These are phyloP conservation scores for Oreohelix idahoensis DNA, from an alignment of 1,140 invertebrate genomes.

Conservation along the genomic window DNA sequence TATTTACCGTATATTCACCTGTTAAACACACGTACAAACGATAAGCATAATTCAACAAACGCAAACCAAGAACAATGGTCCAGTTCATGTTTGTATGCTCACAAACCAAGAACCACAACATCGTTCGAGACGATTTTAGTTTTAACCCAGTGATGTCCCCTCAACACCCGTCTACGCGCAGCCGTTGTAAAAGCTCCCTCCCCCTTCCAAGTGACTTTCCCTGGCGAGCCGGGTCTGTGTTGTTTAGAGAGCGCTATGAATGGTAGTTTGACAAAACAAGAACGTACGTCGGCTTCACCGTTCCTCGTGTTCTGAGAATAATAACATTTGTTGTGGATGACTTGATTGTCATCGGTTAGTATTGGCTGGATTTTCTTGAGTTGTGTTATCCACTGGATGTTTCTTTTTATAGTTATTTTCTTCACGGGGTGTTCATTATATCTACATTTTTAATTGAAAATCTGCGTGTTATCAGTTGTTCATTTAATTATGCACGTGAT, in stretches of 20 bases:
- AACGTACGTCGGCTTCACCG: neutral
- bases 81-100: no score
- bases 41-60: no score
- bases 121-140: neutral
- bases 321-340: neutral
- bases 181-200: neutral
- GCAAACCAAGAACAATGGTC: no score
- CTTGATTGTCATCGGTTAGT: neutral
- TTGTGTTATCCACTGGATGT: neutral
- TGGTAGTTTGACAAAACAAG: conserved; percentile 9
- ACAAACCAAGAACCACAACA: neutral
- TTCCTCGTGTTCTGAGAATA: neutral
- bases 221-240: conserved; percentile 9
- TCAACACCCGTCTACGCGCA: neutral
- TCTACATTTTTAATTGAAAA: no score
- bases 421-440: no score
- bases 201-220: neutral
- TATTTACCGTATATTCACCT: no score
- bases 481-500: no score
- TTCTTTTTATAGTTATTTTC: no score
- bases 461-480: no score
- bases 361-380: neutral
- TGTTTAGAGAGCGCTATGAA: neutral
- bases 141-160: neutral
- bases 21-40: no score